phyloP scores from a whole-genome alignment of 2,888 invertebrate species.

The Salticus scenicus region DNA sequence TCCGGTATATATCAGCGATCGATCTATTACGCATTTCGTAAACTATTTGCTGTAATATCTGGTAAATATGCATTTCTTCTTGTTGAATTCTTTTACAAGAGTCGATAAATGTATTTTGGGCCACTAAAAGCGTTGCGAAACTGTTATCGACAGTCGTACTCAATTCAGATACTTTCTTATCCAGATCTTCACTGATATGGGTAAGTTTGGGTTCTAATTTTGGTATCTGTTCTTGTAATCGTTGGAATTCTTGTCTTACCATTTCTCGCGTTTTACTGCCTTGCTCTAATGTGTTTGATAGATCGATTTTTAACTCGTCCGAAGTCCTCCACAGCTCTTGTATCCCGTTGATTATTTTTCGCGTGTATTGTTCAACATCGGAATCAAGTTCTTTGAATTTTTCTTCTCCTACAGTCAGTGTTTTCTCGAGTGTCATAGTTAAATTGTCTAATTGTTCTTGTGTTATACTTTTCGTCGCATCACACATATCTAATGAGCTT shows the following conservation, averaged over 20 bases:
- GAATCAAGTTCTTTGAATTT: conserved; percentile 71
- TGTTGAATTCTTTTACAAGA: conserved; percentile 82
- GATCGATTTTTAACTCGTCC: conserved; percentile 76
- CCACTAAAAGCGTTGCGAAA: conserved; percentile 78
- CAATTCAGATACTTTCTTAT: conserved; percentile 69
- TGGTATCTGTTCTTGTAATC: conserved; percentile 71
- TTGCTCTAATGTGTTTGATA: conserved; percentile 79
- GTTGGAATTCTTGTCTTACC: conserved; percentile 78
- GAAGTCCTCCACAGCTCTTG: conserved; percentile 81
- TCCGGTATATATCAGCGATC: conserved; percentile 37
- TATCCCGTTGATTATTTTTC: conserved; percentile 81
- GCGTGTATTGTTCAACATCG: conserved; percentile 71
- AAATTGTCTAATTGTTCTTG: conserved; percentile 60
- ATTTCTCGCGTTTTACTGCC: conserved; percentile 78
- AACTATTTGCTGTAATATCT: conserved; percentile 81
- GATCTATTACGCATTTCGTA: conserved; percentile 81
- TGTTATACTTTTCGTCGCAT: conserved; percentile 21
- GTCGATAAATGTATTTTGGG: conserved; percentile 82
- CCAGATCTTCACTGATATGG: conserved; percentile 67
- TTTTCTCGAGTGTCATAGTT: conserved; percentile 47
- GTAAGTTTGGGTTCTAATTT: conserved; percentile 56
- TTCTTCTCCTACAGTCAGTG: conserved; percentile 52
- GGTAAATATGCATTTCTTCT: conserved; percentile 81
- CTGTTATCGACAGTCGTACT: conserved; percentile 71
- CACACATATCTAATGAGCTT: conserved; percentile 20